Evolutionary conservation across 2,888 invertebrate species (phyloP).

Genomic region (Belgica antarctica): DNA sequence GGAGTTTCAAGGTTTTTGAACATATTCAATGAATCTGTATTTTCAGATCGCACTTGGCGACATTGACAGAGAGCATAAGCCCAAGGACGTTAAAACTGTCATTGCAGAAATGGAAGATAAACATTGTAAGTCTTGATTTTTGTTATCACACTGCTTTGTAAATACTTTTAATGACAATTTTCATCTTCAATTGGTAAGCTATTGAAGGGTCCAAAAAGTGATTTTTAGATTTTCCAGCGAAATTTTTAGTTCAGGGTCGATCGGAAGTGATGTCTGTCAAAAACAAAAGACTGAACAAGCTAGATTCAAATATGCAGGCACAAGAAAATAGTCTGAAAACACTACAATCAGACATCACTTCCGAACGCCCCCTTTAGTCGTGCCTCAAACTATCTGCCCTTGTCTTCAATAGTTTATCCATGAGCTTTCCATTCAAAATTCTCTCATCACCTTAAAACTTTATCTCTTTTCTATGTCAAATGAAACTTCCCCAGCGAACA

Average conservation of each 20-base stretch:
- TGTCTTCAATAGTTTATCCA: slow-evolving; percentile 66
- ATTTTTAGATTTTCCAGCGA: not conserved
- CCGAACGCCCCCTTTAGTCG: too few relatives aligned
- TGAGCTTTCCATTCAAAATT: slow-evolving; percentile 57
- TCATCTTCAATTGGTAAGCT: slow-evolving; percentile 56
- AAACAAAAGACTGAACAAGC: slow-evolving; percentile 45
- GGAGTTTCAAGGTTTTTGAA: not conserved
- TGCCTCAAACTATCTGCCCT: slow-evolving; percentile 43
- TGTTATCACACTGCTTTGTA: slow-evolving; percentile 15
- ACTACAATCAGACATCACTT: too few relatives aligned
- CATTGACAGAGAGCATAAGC: slow-evolving; percentile 61
- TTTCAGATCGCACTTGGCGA: slow-evolving; percentile 62
- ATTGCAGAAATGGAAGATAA: slow-evolving; percentile 78
- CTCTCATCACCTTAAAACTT: too few relatives aligned
- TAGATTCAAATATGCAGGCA: slow-evolving; percentile 43
- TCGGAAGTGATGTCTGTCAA: too few relatives aligned
- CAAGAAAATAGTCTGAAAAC: slow-evolving; percentile 34
- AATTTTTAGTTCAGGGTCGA: not conserved
- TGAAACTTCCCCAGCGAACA: slow-evolving; percentile 59
- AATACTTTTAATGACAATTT: slow-evolving; percentile 26
- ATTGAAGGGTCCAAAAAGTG: slow-evolving; percentile 52
- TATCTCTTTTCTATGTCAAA: too few relatives aligned
- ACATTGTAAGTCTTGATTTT: slow-evolving; percentile 71
- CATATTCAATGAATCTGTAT: slow-evolving; percentile 45
- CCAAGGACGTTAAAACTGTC: slow-evolving; percentile 70